These are phyloP conservation scores for Heliconius aoede DNA, from an alignment of 2,888 invertebrate genomes.

Conservation along the genomic window DNA sequence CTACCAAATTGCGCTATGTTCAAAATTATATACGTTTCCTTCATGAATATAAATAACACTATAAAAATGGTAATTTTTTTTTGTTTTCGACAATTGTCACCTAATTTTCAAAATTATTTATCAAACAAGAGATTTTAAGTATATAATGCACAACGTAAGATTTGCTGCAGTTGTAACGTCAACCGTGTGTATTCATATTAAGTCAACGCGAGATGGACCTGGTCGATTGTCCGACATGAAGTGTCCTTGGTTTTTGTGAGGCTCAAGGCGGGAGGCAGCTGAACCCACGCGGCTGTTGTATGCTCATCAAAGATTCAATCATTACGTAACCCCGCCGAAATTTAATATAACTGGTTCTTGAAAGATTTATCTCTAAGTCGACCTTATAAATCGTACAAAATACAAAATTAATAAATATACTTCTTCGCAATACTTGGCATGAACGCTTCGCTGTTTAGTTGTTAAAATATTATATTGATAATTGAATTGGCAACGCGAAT, in stretches of 20 bases:
- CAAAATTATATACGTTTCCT: too few relatives aligned
- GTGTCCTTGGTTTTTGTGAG: conserved; percentile 73
- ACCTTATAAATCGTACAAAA: conserved; percentile 55
- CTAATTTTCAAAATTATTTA: too few relatives aligned
- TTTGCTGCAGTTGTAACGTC: neutral
- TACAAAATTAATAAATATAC: conserved; percentile 41
- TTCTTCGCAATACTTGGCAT: conserved; percentile 37
- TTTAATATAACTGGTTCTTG: conserved; percentile 62
- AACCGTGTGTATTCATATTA: conserved; percentile 8
- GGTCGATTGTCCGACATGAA: conserved; percentile 42
- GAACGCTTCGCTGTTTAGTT: conserved; percentile 19
- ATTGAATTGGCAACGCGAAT: neutral
- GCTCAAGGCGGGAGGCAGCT: conserved; percentile 56
- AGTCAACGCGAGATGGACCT: conserved; percentile 13
- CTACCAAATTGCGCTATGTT: too few relatives aligned
- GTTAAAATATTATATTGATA: conserved; percentile 18
- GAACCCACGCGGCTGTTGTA: conserved; percentile 64
- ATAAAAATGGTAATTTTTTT: too few relatives aligned
- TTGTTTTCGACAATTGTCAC: neutral
- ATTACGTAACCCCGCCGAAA: conserved; percentile 65
- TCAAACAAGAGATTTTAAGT: neutral
- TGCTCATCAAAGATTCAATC: conserved; percentile 57
- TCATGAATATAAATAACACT: too few relatives aligned
- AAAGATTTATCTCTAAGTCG: conserved; percentile 59
- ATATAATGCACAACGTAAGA: neutral